Evolutionary conservation across 2,797 vertebrate genomes (phyloP).

Genomic region (Brachymystax lenok): DNA sequence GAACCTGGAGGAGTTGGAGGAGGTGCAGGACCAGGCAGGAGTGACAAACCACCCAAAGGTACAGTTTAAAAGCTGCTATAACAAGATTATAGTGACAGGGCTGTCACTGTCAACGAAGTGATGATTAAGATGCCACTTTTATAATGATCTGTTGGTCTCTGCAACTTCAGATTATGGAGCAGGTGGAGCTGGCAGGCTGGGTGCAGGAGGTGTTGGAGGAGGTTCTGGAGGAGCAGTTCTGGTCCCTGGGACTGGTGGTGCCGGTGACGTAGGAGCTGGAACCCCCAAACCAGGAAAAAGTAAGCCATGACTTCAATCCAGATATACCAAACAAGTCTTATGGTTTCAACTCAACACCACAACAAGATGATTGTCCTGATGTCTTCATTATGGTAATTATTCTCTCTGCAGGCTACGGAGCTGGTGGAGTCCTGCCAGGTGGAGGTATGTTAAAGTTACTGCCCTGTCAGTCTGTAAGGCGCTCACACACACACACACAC

Average conservation of each 20-base stretch:
- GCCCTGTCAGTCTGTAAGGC: no score
- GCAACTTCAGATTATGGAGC: constrained; percentile 23
- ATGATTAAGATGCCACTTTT: neutral
- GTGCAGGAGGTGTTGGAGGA: constrained; percentile 12
- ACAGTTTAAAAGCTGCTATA: neutral
- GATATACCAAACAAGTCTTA: neutral
- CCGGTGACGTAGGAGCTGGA: constrained; percentile 51
- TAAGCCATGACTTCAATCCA: constrained; percentile 35
- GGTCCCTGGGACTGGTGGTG: constrained; percentile 42
- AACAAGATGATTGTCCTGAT: neutral
- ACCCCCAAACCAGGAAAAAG: constrained; percentile 67
- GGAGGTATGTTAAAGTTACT: constrained; percentile 56
- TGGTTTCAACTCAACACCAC: neutral
- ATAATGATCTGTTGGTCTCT: constrained; percentile 1
- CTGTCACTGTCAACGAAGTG: neutral
- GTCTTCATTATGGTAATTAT: constrained; percentile 13
- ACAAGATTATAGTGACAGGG: no score
- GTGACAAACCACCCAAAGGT: constrained; percentile 64
- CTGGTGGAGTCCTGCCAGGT: constrained; percentile 61
- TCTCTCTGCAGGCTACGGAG: constrained; percentile 63
- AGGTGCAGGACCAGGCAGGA: constrained; percentile 46
- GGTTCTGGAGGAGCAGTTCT: constrained; percentile 19
- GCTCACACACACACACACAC: neutral
- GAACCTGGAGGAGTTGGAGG: constrained; percentile 25
- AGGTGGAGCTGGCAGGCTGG: constrained; percentile 16